Evolutionary conservation across 2,888 invertebrate genomes (phyloP), one percentile per base, ranked within the genome.

Genomic region (Calephelis perditalis): DNA sequence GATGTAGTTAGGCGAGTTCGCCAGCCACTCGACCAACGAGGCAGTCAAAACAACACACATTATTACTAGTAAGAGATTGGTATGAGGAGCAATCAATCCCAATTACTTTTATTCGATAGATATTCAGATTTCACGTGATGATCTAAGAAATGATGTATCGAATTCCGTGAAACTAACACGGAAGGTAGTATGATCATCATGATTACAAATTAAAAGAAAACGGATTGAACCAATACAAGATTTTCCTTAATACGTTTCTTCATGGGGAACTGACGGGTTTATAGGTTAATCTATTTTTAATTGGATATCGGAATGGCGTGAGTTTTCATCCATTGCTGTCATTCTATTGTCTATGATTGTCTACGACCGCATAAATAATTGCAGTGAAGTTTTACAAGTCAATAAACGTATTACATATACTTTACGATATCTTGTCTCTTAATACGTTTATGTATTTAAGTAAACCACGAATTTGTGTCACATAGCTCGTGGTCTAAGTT

Each of bases 301-400:
- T 63, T 37, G 7, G 56, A 66, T 60, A 49, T 60, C 49, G 15
- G 54, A 36, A 54, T 65, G 45, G 66, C 66, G 66, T 66, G 66
- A 62, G 59, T 57, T 56, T 46, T 65, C 49, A 65, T 66, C 65
- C 62, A 57, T 52, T 43, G 55, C 52, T 62, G 63, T 59, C 61
- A 66, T 66, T 66, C 65, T 62, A 66, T 66, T 66, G 66, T 52
- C 52, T 52, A 52, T 7, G 35, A 66, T 66, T 66, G 66, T 54
- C 52, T 54, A 36, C n/a, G 36, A 35, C n/a, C 52, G 52, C 52
- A 54, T 54, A 54, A 54, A 35, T 54, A 11, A 54, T 35, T 54
- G n/a, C 52, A 11, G 35, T 36, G 36, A 15, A 52, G 26, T 35
- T 49, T 49, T 52, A 11, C 35, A 52, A 35, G 6, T 26, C 35